Conservation (phyloP, 2,888 invertebrate species). For the Hedya salicella region DNA sequence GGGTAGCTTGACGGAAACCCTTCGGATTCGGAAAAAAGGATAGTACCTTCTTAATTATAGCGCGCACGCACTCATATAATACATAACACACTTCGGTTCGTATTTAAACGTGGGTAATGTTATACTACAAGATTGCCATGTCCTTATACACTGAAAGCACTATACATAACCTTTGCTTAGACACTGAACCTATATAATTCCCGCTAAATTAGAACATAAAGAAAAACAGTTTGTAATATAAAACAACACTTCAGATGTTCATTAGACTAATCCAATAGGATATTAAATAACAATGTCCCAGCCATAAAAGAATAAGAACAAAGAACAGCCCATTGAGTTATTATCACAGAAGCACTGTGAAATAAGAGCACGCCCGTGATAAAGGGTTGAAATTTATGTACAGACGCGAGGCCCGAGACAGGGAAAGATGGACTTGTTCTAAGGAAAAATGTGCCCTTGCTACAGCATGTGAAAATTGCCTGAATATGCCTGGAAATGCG, state of each 20-base stretch:
- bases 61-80: too few species aligned
- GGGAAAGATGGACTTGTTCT: slow-evolving; percentile 59
- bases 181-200: too few species aligned
- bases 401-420: slow-evolving; percentile 58
- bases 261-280: slow-evolving; percentile 18
- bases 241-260: neutral
- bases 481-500: slow-evolving; percentile 34
- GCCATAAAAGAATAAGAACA: slow-evolving; percentile 48
- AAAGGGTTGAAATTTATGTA: slow-evolving; percentile 68
- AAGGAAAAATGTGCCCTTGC: slow-evolving; percentile 43
- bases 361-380: slow-evolving; percentile 62
- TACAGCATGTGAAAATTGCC: slow-evolving; percentile 40
- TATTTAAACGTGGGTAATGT: too few species aligned
- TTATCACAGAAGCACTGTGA: slow-evolving; percentile 62
- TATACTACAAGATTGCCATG: too few species aligned
- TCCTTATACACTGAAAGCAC: too few species aligned
- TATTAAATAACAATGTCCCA: slow-evolving; percentile 33
- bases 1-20: too few species aligned
- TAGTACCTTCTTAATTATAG: too few species aligned
- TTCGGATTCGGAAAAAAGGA: too few species aligned
- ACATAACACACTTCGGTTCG: too few species aligned
- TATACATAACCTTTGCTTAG: too few species aligned
- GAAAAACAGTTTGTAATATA: too few species aligned
- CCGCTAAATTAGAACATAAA: too few species aligned
- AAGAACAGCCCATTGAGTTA: slow-evolving; percentile 65